Conservation (phyloP, 2,888 invertebrate species). For the Tethea ocularis region DNA sequence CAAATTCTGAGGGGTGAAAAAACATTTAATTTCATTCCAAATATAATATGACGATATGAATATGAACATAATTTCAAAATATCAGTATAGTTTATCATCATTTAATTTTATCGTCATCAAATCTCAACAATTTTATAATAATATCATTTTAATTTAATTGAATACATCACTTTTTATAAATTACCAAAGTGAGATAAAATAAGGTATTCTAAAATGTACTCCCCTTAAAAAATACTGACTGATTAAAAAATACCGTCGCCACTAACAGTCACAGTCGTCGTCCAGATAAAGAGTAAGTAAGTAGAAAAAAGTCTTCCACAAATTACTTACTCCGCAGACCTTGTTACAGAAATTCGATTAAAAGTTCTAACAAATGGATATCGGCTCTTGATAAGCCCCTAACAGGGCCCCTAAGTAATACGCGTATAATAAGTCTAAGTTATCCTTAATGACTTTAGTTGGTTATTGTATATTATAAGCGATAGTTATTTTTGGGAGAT, state of each 20-base stretch:
- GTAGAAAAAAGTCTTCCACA: constrained; percentile 13
- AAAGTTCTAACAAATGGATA: constrained; percentile 57
- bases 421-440: constrained; percentile 8
- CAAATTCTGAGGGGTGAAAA: too few species aligned
- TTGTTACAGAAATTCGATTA: constrained; percentile 53
- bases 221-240: not conserved
- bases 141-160: too few species aligned
- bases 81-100: too few species aligned
- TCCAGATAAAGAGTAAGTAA: not conserved
- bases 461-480: constrained; percentile 13
- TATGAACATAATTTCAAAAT: too few species aligned
- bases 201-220: not conserved
- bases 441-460: constrained; percentile 26
- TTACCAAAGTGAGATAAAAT: too few species aligned
- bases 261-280: not conserved
- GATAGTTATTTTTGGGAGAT: constrained; percentile 7
- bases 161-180: too few species aligned
- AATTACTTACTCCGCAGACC: constrained; percentile 34
- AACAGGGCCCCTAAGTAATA: constrained; percentile 8
- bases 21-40: too few species aligned
- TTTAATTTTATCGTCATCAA: too few species aligned
- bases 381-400: constrained; percentile 21
- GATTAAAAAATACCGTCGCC: not conserved
- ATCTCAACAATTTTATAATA: too few species aligned
- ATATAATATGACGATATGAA: too few species aligned